These are phyloP conservation scores for Bombylius major DNA, from an alignment of 2,888 invertebrate genomes.

Conservation along the genomic window DNA sequence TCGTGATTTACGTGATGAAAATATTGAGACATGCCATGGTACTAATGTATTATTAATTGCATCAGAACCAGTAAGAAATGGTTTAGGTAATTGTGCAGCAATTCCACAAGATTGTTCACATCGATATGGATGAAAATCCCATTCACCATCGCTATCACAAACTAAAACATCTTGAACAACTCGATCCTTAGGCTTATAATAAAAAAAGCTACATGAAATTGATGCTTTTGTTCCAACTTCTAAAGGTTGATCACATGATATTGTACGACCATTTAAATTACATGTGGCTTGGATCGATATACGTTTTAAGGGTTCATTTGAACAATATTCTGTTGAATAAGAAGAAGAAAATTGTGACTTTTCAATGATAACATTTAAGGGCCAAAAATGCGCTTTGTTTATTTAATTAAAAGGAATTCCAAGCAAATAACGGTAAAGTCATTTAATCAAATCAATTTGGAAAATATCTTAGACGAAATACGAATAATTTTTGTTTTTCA, in stretches of 20 bases:
- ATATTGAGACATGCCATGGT: slow-evolving; percentile 27
- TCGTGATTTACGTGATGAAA: neutral
- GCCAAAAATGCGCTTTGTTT: too few relatives aligned
- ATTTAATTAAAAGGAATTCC: too few relatives aligned
- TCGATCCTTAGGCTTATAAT: slow-evolving; percentile 1
- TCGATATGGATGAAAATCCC: slow-evolving; percentile 18
- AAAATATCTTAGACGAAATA: too few relatives aligned
- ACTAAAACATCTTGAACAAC: neutral
- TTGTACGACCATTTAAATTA: slow-evolving; percentile 1
- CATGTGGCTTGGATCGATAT: slow-evolving; percentile 9
- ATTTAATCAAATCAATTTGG: neutral
- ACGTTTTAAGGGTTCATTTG: neutral
- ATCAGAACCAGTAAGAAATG: slow-evolving; percentile 11
- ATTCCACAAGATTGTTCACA: slow-evolving; percentile 24
- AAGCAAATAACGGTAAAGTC: neutral
- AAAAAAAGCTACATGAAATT: slow-evolving; percentile 10
- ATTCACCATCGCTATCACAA: slow-evolving; percentile 21
- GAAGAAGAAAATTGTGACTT: neutral
- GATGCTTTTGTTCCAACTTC: slow-evolving; percentile 14
- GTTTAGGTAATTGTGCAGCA: slow-evolving; percentile 1
- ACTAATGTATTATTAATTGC: slow-evolving; percentile 12
- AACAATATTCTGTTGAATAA: neutral
- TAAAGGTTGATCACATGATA: slow-evolving; percentile 11
- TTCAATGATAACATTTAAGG: neutral
- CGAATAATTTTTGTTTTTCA: neutral